These are phyloP conservation scores for Antechinus flavipes DNA, from an alignment of 2,113 vertebrate species.

Conservation along the genomic window DNA sequence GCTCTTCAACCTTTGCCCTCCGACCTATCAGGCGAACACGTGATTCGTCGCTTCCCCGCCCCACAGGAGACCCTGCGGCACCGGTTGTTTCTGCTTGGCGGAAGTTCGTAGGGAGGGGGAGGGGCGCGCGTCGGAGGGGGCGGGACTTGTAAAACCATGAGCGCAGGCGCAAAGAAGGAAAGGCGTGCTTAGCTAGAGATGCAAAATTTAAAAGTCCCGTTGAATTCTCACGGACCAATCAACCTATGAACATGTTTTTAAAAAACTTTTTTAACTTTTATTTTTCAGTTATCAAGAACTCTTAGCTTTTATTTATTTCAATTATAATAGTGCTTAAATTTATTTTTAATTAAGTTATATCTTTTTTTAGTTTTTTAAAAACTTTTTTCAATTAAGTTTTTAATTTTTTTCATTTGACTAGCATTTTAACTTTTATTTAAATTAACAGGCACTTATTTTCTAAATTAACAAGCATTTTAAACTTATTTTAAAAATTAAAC, in stretches of 20 bases:
- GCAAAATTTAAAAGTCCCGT: not conserved
- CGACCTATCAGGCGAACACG: not conserved
- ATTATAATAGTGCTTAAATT: not conserved
- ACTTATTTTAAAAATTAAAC: not conserved
- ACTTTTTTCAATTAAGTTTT: not conserved
- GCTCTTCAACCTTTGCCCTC: fast-evolving
- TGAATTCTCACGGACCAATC: not conserved
- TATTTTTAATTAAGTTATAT: not conserved
- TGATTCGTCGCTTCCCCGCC: slow-evolving; percentile 70
- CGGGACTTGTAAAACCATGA: fast-evolving
- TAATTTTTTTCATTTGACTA: not conserved
- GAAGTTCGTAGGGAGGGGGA: not conserved
- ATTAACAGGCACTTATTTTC: too few species aligned
- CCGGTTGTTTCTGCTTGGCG: not conserved
- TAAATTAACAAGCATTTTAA: too few species aligned
- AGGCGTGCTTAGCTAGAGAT: not conserved
- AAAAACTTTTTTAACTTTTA: not conserved
- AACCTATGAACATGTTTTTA: not conserved
- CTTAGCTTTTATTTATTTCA: not conserved
- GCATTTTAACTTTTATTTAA: too few species aligned
- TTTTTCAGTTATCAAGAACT: not conserved
- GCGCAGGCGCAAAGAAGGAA: not conserved
- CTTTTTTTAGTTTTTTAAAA: not conserved
- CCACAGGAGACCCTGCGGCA: not conserved
- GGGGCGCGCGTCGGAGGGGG: fast-evolving